These are phyloP conservation scores for Leptopilina clavipes DNA, from an alignment of 1,140 invertebrate genomes.

Conservation along the genomic window DNA sequence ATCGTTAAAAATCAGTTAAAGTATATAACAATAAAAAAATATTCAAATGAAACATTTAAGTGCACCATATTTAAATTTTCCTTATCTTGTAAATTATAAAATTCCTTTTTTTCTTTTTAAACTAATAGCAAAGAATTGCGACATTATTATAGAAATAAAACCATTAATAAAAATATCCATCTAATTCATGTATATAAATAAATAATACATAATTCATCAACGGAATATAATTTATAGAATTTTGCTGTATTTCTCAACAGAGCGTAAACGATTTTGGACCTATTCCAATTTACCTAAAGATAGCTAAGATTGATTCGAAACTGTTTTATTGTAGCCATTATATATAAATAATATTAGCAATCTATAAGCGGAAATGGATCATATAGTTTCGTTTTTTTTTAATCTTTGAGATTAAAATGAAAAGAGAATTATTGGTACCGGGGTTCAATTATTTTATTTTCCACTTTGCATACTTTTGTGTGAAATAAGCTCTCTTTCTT, in stretches of 20 bases:
- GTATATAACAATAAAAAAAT: no score
- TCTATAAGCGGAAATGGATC: not conserved
- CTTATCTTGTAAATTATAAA: no score
- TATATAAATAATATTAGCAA: not conserved
- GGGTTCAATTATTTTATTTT: not conserved
- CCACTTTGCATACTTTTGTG: not conserved
- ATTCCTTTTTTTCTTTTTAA: no score
- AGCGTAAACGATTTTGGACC: not conserved
- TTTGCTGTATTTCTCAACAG: not conserved
- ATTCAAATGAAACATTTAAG: no score
- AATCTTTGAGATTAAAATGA: not conserved
- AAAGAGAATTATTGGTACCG: not conserved
- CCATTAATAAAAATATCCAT: no score
- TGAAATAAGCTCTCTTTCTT: conserved; percentile 17
- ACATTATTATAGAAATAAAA: no score
- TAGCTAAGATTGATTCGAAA: not conserved
- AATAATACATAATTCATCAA: not conserved
- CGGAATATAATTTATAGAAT: not conserved
- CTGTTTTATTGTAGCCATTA: not conserved
- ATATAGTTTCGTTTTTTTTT: not conserved
- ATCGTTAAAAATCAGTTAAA: no score
- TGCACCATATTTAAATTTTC: no score
- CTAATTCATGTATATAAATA: no score
- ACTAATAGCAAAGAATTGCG: no score
- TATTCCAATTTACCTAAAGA: conserved; percentile 9